A percentile compares a stretch with the other conserved stretches of the same genome.
These are phyloP conservation scores for Gallinago paraguaiae DNA, from an alignment of 2,113 vertebrate genomes.

Conservation along the genomic window DNA sequence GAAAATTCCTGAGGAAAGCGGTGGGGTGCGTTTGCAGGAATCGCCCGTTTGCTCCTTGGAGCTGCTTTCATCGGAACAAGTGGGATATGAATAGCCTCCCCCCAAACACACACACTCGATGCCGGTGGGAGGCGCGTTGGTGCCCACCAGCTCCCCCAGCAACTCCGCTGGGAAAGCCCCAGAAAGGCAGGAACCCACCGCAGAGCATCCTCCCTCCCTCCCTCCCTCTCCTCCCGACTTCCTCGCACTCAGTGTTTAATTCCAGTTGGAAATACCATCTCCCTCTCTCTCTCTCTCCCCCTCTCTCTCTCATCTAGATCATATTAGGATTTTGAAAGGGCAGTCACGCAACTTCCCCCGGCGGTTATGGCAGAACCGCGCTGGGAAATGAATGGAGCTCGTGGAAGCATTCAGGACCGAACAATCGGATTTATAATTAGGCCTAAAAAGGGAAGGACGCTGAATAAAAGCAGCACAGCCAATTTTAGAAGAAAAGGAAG, in stretches of 20 bases:
- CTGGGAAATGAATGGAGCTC: constrained; percentile 63
- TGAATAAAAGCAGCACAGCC: constrained; percentile 70
- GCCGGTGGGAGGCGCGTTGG: rapidly evolving
- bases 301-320: constrained; percentile 54
- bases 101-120: background rate
- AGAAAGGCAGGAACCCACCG: rapidly evolving
- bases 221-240: background rate
- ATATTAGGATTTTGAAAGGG: constrained; percentile 63
- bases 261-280: constrained; percentile 61
- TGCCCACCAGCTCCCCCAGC: background rate
- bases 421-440: constrained; percentile 69
- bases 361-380: constrained; percentile 53
- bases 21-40: background rate
- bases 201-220: background rate
- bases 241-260: background rate
- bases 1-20: background rate
- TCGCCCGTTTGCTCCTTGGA: background rate
- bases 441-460: constrained; percentile 57
- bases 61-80: background rate
- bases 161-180: background rate
- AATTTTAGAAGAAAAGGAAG: constrained; percentile 71
- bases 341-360: constrained; percentile 60
- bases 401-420: constrained; percentile 65
- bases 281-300: constrained; percentile 25
- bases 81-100: background rate